These are phyloP conservation scores for Platyrinchus mystaceus DNA, from an alignment of 2,797 vertebrate species.

Conservation along the genomic window DNA sequence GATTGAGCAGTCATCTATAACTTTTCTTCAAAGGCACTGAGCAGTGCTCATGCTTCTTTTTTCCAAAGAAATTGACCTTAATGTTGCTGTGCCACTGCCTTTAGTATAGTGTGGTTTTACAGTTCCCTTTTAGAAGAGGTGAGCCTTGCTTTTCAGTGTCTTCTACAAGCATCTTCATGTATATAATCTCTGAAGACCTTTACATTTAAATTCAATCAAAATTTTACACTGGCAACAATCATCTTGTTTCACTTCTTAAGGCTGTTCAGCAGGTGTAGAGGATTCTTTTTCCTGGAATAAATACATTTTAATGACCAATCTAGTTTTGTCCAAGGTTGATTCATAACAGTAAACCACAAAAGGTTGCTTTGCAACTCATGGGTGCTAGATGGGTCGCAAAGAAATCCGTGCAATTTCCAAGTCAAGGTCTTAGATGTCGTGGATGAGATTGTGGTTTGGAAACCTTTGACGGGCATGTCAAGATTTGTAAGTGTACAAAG, in stretches of 20 bases:
- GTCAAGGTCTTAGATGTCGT: background rate
- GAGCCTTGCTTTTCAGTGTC: background rate
- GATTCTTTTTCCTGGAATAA: background rate
- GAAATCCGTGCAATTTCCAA: background rate
- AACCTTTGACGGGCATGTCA: background rate
- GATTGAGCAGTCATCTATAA: background rate
- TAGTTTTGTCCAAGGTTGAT: background rate
- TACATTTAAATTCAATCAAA: background rate
- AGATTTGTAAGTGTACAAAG: background rate
- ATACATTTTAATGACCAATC: background rate
- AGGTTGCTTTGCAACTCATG: background rate
- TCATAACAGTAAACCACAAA: background rate
- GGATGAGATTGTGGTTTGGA: background rate
- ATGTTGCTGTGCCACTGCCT: background rate
- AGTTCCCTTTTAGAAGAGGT: background rate
- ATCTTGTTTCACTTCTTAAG: background rate
- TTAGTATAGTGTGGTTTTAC: background rate
- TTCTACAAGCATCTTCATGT: background rate
- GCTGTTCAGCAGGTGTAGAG: background rate
- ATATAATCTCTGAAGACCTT: background rate
- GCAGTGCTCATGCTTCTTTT: background rate
- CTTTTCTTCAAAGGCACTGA: background rate
- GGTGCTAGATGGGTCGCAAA: background rate
- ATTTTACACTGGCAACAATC: background rate
- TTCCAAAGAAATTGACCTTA: background rate